phyloP scores from a whole-genome alignment of 2,797 vertebrate species.

The Vespertilio murinus region DNA sequence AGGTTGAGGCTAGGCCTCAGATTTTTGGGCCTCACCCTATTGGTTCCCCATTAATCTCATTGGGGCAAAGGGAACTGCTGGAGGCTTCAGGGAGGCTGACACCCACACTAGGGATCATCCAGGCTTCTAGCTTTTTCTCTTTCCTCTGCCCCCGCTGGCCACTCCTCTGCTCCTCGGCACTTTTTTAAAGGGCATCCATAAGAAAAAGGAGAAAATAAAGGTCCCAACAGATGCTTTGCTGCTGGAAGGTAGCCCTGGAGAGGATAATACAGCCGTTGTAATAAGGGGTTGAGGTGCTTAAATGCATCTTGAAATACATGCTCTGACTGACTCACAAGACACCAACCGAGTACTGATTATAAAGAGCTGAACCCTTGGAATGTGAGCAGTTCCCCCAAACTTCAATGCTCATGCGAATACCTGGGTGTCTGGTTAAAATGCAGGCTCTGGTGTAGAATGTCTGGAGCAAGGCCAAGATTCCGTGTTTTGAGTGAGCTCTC shows the following conservation, averaged over 20 bases:
- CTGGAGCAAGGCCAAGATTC: neutral
- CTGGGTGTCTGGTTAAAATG: neutral
- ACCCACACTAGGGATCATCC: neutral
- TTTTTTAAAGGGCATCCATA: neutral
- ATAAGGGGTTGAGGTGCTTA: neutral
- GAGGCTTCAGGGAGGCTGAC: neutral
- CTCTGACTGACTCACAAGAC: neutral
- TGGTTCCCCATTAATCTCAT: neutral
- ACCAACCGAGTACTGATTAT: neutral
- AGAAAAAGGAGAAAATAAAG: neutral
- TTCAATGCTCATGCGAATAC: neutral
- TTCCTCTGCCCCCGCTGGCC: neutral
- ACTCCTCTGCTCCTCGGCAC: neutral
- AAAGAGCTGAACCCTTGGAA: neutral
- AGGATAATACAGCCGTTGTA: neutral
- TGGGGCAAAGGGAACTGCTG: neutral
- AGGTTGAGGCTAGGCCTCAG: neutral
- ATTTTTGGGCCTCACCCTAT: neutral
- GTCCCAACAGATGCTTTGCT: neutral
- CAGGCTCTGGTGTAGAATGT: neutral
- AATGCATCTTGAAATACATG: neutral
- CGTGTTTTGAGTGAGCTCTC: neutral
- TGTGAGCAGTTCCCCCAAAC: neutral
- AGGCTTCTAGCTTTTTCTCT: neutral
- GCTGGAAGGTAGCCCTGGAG: neutral